phyloP scores from a whole-genome alignment of 2,113 vertebrate species.

The Epinephelus fuscoguttatus region DNA sequence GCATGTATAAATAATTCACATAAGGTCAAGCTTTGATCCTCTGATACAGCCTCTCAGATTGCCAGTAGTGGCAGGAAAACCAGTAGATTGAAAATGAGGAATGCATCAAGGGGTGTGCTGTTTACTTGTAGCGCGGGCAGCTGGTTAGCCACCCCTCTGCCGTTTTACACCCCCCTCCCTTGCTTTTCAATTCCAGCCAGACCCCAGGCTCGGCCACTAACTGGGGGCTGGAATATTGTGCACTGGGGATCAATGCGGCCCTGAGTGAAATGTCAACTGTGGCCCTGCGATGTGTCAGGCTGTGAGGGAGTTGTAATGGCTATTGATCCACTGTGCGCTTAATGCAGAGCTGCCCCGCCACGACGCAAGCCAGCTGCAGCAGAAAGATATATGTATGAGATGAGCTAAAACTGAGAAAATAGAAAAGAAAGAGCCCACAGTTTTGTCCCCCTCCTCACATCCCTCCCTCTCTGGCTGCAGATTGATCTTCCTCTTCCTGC shows the following conservation, averaged over 20 bases:
- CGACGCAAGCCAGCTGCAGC: constrained; percentile 93
- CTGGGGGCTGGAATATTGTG: constrained; percentile 96
- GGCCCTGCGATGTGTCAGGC: constrained; percentile 97
- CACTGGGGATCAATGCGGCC: constrained; percentile 95
- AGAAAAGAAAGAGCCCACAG: constrained; percentile 84
- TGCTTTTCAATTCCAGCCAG: constrained; percentile 94
- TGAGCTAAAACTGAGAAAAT: constrained; percentile 96
- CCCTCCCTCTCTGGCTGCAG: constrained; percentile 93
- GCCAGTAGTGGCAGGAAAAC: constrained; percentile 90
- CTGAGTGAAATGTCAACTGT: constrained; percentile 97
- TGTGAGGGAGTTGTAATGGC: constrained; percentile 99
- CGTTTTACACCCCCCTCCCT: constrained; percentile 75
- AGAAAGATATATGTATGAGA: constrained; percentile 92
- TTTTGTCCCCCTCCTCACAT: constrained; percentile 86
- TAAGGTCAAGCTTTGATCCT: constrained; percentile 88
- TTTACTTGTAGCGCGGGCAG: constrained; percentile 92
- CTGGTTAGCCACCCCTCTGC: constrained; percentile 87
- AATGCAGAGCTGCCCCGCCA: constrained; percentile 92
- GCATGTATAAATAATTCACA: constrained; percentile 70
- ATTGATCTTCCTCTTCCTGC: constrained; percentile 99
- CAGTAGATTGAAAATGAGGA: constrained; percentile 89
- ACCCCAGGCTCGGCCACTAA: constrained; percentile 91
- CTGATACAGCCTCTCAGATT: constrained; percentile 84
- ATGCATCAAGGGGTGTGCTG: constrained; percentile 89
- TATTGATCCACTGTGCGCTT: constrained; percentile 99